These are phyloP conservation scores for Drosophila santomea DNA, from an alignment of 1,140 invertebrate species.

Conservation along the genomic window DNA sequence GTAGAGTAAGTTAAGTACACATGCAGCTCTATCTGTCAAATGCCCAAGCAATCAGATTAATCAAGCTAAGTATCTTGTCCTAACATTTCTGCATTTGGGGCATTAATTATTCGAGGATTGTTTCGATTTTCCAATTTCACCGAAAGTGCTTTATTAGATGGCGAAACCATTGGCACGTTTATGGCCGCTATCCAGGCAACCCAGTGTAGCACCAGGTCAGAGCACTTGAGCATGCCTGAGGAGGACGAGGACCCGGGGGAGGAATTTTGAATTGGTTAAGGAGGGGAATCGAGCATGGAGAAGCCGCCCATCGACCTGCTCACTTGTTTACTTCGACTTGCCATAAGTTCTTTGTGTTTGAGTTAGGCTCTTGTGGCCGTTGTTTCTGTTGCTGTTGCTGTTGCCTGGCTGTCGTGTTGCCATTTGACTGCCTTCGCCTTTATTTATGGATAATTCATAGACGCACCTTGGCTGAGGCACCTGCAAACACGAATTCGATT, in stretches of 20 bases:
- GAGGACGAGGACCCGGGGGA: not conserved
- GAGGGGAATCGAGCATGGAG: constrained; percentile 1
- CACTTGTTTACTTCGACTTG: constrained; percentile 58
- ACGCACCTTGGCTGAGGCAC: constrained; percentile 67
- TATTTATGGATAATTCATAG: constrained; percentile 74
- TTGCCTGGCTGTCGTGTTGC: constrained; percentile 37
- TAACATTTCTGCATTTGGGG: not conserved
- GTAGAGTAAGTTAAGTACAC: too few species aligned
- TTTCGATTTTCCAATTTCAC: constrained; percentile 24
- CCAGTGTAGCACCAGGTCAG: constrained; percentile 14
- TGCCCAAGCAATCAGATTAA: not conserved
- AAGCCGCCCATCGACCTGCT: constrained; percentile 10
- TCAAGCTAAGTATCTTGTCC: not conserved
- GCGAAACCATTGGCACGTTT: constrained; percentile 33
- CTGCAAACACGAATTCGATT: constrained; percentile 59
- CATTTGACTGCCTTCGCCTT: constrained; percentile 59
- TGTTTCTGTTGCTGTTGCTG: constrained; percentile 1
- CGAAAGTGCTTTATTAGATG: constrained; percentile 6
- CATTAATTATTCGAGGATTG: constrained; percentile 9
- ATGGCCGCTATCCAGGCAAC: constrained; percentile 29
- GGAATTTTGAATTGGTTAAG: not conserved
- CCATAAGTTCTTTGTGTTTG: constrained; percentile 53
- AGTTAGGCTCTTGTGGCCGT: constrained; percentile 37
- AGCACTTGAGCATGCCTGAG: constrained; percentile 14
- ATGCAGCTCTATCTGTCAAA: too few species aligned